Evolutionary conservation across 2,797 vertebrate species (phyloP).

Genomic region (Enoplosus armatus): DNA sequence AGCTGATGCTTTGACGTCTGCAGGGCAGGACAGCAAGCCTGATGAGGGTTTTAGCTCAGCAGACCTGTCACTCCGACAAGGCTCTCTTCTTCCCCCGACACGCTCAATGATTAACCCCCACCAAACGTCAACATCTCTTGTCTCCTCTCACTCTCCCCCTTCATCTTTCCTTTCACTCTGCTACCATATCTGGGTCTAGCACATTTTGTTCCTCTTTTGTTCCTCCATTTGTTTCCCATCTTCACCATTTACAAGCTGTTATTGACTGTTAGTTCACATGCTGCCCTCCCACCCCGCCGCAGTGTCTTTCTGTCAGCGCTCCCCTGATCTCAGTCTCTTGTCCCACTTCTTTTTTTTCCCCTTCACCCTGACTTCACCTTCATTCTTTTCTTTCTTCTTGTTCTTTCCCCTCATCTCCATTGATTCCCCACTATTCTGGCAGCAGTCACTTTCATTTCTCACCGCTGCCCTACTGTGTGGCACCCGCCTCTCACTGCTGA

Average conservation of each 20-base stretch:
- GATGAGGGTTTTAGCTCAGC: constrained; percentile 71
- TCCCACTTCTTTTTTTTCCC: constrained; percentile 9
- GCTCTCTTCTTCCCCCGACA: constrained; percentile 60
- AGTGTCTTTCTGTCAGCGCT: constrained; percentile 31
- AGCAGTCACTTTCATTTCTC: constrained; percentile 65
- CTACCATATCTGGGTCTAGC: constrained; percentile 18
- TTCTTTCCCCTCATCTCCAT: constrained; percentile 36
- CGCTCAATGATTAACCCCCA: constrained; percentile 75
- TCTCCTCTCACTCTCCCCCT: constrained; percentile 21
- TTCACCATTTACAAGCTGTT: constrained; percentile 35
- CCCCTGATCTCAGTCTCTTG: constrained; percentile 42
- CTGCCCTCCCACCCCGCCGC: constrained; percentile 1
- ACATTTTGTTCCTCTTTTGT: constrained; percentile 37
- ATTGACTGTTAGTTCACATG: constrained; percentile 39
- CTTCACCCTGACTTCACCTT: constrained; percentile 63
- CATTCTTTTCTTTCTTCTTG: constrained; percentile 33
- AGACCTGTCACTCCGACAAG: constrained; percentile 72
- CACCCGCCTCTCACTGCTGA: constrained; percentile 62
- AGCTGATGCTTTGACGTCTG: constrained; percentile 67
- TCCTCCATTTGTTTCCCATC: constrained; percentile 42
- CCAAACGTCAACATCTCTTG: constrained; percentile 23
- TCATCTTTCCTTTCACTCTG: constrained; percentile 37
- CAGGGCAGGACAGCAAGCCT: constrained; percentile 53
- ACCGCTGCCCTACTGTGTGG: constrained; percentile 28
- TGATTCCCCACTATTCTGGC: constrained; percentile 45